phyloP scores from a whole-genome alignment of 37 sponge, comb jelly and placozoan species.

The Mnemiopsis leidyi region DNA sequence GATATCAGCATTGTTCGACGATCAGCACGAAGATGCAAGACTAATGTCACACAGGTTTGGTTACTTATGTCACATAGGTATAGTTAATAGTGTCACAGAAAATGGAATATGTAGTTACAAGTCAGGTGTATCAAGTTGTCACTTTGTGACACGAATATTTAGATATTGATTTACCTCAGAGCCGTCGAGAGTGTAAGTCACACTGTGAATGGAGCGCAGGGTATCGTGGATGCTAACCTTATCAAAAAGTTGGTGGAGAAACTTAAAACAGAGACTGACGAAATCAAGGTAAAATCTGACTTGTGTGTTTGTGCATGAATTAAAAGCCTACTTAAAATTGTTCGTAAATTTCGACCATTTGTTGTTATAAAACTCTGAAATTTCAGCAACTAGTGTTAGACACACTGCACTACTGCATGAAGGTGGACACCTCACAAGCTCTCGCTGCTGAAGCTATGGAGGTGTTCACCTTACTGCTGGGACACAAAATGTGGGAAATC shows the following conservation, averaged over 20 bases:
- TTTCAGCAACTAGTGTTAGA: constrained; percentile 75
- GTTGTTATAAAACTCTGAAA: no score
- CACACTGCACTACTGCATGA: constrained; percentile 89
- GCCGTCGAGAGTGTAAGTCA: constrained; percentile 59
- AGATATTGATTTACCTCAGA: not conserved
- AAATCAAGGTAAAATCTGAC: constrained; percentile 19
- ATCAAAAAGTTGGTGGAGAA: constrained; percentile 68
- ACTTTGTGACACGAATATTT: no score
- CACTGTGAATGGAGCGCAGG: constrained; percentile 47
- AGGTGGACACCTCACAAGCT: constrained; percentile 74
- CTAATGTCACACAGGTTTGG: constrained; percentile 47
- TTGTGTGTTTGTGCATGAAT: not conserved
- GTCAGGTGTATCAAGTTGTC: no score
- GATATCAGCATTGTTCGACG: constrained; percentile 66
- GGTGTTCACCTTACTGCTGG: constrained; percentile 69
- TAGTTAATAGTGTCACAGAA: no score
- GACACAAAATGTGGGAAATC: constrained; percentile 39
- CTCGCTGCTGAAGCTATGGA: constrained; percentile 74
- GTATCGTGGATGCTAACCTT: constrained; percentile 54
- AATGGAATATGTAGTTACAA: no score
- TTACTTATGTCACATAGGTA: no score
- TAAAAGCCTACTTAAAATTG: not conserved
- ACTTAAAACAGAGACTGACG: constrained; percentile 66
- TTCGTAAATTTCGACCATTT: no score
- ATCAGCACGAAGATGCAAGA: constrained; percentile 65